Conservation (phyloP, 2,113 vertebrate genomes). For the Colistium nudipinnis region DNA sequence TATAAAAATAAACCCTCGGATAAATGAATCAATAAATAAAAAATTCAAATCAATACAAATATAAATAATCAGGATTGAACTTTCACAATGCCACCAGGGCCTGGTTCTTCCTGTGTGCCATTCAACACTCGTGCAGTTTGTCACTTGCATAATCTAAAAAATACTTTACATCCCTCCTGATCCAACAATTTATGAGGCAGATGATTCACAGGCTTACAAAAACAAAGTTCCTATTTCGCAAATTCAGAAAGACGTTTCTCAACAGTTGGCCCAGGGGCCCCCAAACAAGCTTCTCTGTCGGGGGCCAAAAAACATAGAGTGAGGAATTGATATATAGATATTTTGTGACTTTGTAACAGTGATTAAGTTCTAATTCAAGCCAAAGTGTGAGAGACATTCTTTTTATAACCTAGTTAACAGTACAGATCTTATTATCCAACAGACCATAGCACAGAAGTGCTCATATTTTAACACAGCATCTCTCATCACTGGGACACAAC, state of each 20-base stretch:
- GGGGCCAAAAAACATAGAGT: conserved; percentile 20
- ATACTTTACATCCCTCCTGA: neutral
- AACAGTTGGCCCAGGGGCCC: conserved; percentile 3
- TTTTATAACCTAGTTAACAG: conserved; percentile 4
- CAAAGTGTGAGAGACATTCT: conserved; percentile 14
- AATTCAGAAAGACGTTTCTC: conserved; percentile 10
- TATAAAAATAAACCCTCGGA: conserved; percentile 60
- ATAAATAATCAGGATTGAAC: conserved; percentile 46
- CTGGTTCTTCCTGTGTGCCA: conserved; percentile 25
- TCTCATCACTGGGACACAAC: conserved; percentile 3
- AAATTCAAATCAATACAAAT: conserved; percentile 45
- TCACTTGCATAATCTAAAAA: neutral
- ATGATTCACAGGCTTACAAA: conserved; percentile 28
- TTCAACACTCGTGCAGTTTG: conserved; percentile 31
- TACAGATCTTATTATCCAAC: neutral
- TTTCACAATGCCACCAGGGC: conserved; percentile 62
- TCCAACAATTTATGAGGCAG: conserved; percentile 46
- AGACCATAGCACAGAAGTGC: conserved; percentile 13
- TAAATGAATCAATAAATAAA: conserved; percentile 49
- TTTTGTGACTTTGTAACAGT: conserved; percentile 9
- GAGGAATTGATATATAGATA: neutral
- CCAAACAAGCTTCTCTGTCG: conserved; percentile 15
- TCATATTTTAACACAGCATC: conserved; percentile 37
- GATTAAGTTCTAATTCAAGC: conserved; percentile 13
- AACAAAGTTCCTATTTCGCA: conserved; percentile 45